These are phyloP conservation scores for Gymnopithys bicolor DNA, from an alignment of 2,797 vertebrate genomes.

Conservation along the genomic window DNA sequence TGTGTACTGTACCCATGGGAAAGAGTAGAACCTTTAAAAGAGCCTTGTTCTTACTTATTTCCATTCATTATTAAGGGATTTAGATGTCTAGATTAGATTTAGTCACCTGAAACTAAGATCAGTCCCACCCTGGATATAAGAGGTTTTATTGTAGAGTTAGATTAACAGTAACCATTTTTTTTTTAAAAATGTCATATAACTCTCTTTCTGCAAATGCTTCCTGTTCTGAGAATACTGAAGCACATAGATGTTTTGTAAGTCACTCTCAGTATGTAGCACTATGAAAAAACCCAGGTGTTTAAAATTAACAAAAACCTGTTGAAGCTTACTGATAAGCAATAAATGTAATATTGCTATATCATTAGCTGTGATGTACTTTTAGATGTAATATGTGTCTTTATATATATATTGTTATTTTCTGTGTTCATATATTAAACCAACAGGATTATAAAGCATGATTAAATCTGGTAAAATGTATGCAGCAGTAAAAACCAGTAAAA, in stretches of 20 bases:
- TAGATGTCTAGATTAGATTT: neutral
- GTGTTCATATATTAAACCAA: slow-evolving; percentile 77
- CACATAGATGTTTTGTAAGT: neutral
- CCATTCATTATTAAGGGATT: neutral
- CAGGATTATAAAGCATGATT: slow-evolving; percentile 79
- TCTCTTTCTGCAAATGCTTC: neutral
- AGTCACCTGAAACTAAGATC: neutral
- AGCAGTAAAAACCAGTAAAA: slow-evolving; percentile 41
- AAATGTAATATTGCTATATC: neutral
- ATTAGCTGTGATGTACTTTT: neutral
- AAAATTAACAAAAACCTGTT: neutral
- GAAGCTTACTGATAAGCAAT: neutral
- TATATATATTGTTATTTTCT: slow-evolving; percentile 75
- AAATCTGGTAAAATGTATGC: slow-evolving; percentile 69
- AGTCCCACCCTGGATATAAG: neutral
- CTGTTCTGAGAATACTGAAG: neutral
- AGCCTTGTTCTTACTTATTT: neutral
- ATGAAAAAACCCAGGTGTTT: neutral
- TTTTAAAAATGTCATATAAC: neutral
- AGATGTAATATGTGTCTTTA: neutral
- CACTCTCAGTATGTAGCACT: neutral
- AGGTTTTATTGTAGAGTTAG: neutral
- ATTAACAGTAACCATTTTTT: neutral
- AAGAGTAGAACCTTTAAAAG: neutral
- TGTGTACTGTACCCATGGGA: neutral